These are phyloP conservation scores for Listrodromus nycthemerus DNA, from an alignment of 2,888 invertebrate genomes.

Conservation along the genomic window DNA sequence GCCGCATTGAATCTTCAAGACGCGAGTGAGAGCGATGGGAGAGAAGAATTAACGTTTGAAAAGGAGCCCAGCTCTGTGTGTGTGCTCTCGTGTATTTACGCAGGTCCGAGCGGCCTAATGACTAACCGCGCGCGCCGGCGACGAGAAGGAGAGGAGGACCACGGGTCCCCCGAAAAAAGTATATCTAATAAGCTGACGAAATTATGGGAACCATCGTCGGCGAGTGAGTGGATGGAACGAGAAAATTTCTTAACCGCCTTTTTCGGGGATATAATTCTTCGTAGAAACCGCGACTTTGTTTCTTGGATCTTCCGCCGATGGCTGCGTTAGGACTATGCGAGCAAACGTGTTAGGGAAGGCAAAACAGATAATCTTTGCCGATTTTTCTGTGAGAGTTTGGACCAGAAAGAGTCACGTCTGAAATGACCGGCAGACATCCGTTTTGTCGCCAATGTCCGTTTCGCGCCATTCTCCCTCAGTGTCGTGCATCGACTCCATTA, in stretches of 20 bases:
- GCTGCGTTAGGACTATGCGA: too few relatives aligned
- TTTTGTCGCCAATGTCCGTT: neutral
- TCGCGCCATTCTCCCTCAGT: neutral
- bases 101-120: conserved; percentile 74
- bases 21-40: conserved; percentile 36
- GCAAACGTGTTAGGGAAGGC: too few relatives aligned
- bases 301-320: conserved; percentile 1
- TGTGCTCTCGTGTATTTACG: conserved; percentile 73
- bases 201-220: conserved; percentile 65
- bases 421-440: neutral
- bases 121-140: conserved; percentile 72
- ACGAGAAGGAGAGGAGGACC: conserved; percentile 50
- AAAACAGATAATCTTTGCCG: neutral
- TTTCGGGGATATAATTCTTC: conserved; percentile 11
- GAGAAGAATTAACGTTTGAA: conserved; percentile 32
- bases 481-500: neutral
- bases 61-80: conserved; percentile 6
- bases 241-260: conserved; percentile 16
- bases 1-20: conserved; percentile 16
- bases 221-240: conserved; percentile 2
- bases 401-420: neutral
- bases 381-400: neutral
- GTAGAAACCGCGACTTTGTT: neutral
- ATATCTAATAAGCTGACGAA: conserved; percentile 62
- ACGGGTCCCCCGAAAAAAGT: conserved; percentile 55